Conservation (phyloP, 2,113 vertebrate species). For the Tachycineta bicolor region DNA sequence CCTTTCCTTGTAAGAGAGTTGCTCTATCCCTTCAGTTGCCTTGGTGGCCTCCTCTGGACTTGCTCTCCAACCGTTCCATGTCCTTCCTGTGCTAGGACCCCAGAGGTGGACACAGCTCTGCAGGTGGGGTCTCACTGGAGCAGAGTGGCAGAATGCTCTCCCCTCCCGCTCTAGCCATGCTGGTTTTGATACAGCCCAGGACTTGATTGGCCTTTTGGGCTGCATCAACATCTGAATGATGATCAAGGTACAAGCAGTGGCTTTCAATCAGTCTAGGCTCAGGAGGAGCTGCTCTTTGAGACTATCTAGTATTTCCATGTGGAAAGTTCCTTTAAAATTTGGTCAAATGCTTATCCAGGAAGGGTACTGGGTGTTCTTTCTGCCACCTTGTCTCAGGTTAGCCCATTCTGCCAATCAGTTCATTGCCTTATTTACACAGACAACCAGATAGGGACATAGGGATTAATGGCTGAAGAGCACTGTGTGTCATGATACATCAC, state of each 20-base stretch:
- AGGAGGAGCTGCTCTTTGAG: neutral
- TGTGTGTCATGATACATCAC: neutral
- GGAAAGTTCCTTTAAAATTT: neutral
- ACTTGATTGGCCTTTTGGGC: neutral
- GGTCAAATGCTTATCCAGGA: neutral
- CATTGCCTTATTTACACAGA: neutral
- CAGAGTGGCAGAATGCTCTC: neutral
- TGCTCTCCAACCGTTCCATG: accelerated
- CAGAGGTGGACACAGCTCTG: neutral
- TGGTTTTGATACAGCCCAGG: neutral
- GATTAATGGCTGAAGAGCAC: neutral
- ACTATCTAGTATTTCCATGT: neutral
- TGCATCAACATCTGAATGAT: neutral
- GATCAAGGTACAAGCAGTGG: neutral
- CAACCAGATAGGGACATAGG: neutral
- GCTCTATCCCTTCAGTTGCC: neutral
- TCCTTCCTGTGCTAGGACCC: neutral
- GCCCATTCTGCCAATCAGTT: neutral
- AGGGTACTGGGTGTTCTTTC: neutral
- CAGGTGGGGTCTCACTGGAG: neutral
- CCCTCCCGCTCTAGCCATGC: accelerated
- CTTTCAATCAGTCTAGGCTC: neutral
- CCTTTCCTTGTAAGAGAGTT: neutral
- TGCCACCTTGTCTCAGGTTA: neutral
- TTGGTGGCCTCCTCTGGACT: neutral